These are phyloP conservation scores for Adelges cooleyi DNA, from an alignment of 1,140 invertebrate genomes.

Conservation along the genomic window DNA sequence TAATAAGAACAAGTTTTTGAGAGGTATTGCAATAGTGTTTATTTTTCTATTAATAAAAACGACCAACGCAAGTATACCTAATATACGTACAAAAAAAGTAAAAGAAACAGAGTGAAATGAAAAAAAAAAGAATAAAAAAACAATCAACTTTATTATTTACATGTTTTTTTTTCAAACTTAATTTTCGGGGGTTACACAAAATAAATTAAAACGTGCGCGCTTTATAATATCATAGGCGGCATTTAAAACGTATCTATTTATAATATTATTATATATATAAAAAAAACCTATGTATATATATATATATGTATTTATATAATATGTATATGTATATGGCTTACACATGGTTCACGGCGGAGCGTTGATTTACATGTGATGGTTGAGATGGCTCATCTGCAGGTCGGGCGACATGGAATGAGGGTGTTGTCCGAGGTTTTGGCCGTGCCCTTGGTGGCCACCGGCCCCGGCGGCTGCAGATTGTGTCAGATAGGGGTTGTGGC, in stretches of 20 bases:
- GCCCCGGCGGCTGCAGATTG: background rate
- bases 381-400: conserved; percentile 14
- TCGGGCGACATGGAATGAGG: conserved; percentile 19
- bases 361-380: conserved; percentile 15
- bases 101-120: no score
- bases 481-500: background rate
- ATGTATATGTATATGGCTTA: conserved; percentile 10
- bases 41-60: no score
- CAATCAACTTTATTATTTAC: no score
- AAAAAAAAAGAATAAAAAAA: no score
- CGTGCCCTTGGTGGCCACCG: background rate
- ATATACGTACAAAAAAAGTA: no score
- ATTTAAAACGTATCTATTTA: background rate
- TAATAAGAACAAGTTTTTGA: no score
- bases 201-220: background rate
- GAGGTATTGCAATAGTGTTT: no score
- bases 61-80: no score
- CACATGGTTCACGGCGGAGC: background rate
- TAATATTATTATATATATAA: no score
- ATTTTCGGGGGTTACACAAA: background rate
- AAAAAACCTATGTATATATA: background rate
- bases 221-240: background rate
- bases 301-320: background rate
- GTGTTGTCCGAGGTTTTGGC: conserved; percentile 5
- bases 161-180: background rate